phyloP scores from a whole-genome alignment of 2,888 invertebrate species.

The Yponomeuta cagnagella region DNA sequence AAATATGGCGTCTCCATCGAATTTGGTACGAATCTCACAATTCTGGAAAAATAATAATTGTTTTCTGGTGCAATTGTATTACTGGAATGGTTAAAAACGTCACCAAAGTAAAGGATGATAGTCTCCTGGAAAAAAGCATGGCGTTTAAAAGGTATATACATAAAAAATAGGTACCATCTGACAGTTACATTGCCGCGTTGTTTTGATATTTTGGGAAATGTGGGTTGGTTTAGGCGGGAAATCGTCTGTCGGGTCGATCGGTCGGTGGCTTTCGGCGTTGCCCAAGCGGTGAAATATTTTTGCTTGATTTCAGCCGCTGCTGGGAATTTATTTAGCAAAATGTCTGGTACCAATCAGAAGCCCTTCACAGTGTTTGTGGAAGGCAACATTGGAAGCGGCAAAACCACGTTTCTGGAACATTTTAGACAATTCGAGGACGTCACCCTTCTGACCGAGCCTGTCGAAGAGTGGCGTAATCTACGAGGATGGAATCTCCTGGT shows the following conservation, averaged over 20 bases:
- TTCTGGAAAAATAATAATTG: no score
- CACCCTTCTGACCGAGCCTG: slow-evolving; percentile 83
- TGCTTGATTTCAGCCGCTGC: slow-evolving; percentile 24
- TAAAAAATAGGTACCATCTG: not conserved
- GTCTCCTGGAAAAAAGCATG: slow-evolving; percentile 18
- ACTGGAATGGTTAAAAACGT: not conserved
- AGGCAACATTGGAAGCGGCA: slow-evolving; percentile 93
- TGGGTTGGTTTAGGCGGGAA: slow-evolving; percentile 50
- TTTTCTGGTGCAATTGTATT: not conserved
- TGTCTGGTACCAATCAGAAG: slow-evolving; percentile 56
- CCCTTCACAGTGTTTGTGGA: slow-evolving; percentile 90
- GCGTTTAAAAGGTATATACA: slow-evolving; percentile 43
- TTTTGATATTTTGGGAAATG: slow-evolving; percentile 36
- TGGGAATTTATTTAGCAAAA: slow-evolving; percentile 35
- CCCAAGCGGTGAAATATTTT: not conserved
- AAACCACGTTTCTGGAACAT: slow-evolving; percentile 90
- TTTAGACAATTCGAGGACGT: slow-evolving; percentile 84
- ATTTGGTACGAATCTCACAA: no score
- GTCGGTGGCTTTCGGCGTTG: not conserved
- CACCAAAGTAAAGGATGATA: not conserved
- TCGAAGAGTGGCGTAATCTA: slow-evolving; percentile 89
- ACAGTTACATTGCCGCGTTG: slow-evolving; percentile 42
- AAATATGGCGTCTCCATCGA: no score
- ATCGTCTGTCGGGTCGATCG: slow-evolving; percentile 16
- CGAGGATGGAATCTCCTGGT: slow-evolving; percentile 86